Evolutionary conservation across 2,797 vertebrate species (phyloP).

Genomic region (Champsocephalus esox): DNA sequence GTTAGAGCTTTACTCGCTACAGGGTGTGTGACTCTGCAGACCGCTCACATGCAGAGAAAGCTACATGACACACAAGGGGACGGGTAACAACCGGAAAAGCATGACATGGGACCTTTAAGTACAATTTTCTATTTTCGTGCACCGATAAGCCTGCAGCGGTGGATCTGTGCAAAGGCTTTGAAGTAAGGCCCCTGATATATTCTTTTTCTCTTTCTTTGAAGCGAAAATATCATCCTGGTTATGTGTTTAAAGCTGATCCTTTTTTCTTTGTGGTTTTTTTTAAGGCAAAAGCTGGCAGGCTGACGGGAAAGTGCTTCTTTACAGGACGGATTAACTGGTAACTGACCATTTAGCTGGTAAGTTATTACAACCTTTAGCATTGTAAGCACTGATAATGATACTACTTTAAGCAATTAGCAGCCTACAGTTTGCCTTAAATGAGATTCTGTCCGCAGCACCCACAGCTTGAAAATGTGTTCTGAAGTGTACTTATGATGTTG

Average conservation of each 20-base stretch:
- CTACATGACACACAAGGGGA: too few species aligned
- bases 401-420: conserved; percentile 2
- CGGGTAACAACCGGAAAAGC: too few species aligned
- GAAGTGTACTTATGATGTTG: neutral
- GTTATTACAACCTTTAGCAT: conserved; percentile 53
- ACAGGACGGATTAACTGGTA: conserved; percentile 99
- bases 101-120: neutral
- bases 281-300: conserved; percentile 99
- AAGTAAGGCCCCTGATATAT: neutral
- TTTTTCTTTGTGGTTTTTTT: conserved; percentile 27
- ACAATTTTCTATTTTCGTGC: neutral
- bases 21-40: too few species aligned
- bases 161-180: neutral
- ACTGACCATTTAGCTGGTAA: conserved; percentile 99
- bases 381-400: conserved; percentile 7
- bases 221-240: neutral
- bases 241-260: neutral
- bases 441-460: neutral
- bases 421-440: neutral
- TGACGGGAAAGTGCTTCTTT: conserved; percentile 92
- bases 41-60: too few species aligned
- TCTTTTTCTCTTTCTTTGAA: neutral
- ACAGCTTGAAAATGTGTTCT: conserved; percentile 10
- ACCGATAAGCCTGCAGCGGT: neutral
- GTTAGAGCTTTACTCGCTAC: too few species aligned